Conservation (phyloP, 53 echinoderm and acorn worm genomes). For the Hippasteria phrygiana region DNA sequence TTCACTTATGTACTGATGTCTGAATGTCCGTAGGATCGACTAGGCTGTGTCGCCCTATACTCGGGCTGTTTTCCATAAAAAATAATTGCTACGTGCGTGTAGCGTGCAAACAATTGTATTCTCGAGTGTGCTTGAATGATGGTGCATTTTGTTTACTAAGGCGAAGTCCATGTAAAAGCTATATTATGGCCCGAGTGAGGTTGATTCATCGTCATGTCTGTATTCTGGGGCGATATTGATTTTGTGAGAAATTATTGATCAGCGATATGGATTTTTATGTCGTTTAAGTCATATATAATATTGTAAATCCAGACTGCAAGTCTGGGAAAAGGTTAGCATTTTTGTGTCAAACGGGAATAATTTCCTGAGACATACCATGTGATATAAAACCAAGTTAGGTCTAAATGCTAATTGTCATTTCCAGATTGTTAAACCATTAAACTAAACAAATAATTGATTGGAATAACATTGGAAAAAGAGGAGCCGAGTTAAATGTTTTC, state of each 20-base stretch:
- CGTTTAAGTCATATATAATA: too few relatives aligned
- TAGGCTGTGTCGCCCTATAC: background rate
- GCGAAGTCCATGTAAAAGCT: background rate
- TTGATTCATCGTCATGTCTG: background rate
- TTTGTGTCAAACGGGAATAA: too few relatives aligned
- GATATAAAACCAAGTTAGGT: too few relatives aligned
- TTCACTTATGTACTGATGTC: background rate
- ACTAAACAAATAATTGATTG: too few relatives aligned
- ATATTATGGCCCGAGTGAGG: background rate
- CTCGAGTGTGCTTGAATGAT: background rate
- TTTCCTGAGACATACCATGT: too few relatives aligned
- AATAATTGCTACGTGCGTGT: background rate
- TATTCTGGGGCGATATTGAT: background rate
- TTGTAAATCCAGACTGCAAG: too few relatives aligned
- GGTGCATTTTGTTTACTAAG: background rate
- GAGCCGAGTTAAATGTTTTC: background rate
- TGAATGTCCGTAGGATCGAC: background rate
- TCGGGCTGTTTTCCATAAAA: background rate
- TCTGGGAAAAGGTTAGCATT: too few relatives aligned
- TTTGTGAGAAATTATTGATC: background rate
- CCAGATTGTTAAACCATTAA: too few relatives aligned
- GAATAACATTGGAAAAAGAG: background rate
- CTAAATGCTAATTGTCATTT: too few relatives aligned
- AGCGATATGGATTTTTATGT: background rate
- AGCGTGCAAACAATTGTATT: slow-evolving; percentile 25